phyloP scores from a whole-genome alignment of 2,888 invertebrate species.

The Macrophya alboannulata region DNA sequence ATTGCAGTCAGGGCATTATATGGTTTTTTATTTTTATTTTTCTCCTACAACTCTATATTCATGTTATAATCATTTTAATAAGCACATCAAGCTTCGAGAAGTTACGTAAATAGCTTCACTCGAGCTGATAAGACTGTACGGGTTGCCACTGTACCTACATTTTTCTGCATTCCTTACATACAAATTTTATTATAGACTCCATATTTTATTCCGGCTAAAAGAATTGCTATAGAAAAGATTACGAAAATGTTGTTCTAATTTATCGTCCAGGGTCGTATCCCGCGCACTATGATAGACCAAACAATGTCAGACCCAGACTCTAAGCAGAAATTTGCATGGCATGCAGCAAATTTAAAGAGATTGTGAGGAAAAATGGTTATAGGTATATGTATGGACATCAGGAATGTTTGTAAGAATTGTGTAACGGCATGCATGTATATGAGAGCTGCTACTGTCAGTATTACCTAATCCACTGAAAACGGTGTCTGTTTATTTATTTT shows the following conservation, averaged over 20 bases:
- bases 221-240: slow-evolving; percentile 2
- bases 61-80: not conserved
- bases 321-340: not conserved
- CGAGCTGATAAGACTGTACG: not conserved
- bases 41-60: not conserved
- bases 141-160: not conserved
- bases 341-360: not conserved
- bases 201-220: not conserved
- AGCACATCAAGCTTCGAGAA: not conserved
- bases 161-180: not conserved
- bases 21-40: not conserved
- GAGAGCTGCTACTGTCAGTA: not conserved
- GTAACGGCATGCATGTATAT: not conserved
- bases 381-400: not conserved
- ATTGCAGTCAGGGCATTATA: not conserved
- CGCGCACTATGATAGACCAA: not conserved
- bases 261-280: not conserved
- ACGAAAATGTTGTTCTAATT: slow-evolving; percentile 7
- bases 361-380: not conserved
- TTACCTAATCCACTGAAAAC: not conserved
- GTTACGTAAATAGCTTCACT: not conserved
- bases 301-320: not conserved
- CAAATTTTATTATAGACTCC: not conserved
- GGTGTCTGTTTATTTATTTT: not conserved
- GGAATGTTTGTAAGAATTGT: not conserved